Conservation (phyloP, 2,888 invertebrate genomes). For the Clusia tigrina region DNA sequence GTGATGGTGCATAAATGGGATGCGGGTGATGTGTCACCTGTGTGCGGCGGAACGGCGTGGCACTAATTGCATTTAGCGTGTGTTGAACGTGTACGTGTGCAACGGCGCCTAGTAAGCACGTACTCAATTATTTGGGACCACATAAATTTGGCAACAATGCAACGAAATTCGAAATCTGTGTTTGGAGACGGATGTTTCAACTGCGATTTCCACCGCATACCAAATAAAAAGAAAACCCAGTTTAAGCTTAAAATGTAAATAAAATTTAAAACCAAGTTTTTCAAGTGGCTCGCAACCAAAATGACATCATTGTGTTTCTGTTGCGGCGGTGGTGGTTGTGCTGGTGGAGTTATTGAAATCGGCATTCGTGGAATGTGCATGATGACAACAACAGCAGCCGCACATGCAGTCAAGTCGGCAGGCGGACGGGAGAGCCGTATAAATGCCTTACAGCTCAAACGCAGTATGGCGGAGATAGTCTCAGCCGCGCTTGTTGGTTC, state of each 20-base stretch:
- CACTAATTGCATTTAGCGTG: too few relatives aligned
- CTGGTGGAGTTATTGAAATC: background rate
- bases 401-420: background rate
- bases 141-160: too few relatives aligned
- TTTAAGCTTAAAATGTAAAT: background rate
- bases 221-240: too few relatives aligned
- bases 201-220: too few relatives aligned
- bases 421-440: background rate
- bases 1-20: too few relatives aligned
- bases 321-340: background rate
- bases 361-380: constrained; percentile 7
- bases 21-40: too few relatives aligned
- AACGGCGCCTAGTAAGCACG: background rate
- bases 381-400: background rate
- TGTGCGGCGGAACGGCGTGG: too few relatives aligned
- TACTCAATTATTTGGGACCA: too few relatives aligned
- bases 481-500: background rate
- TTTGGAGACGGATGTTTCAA: too few relatives aligned
- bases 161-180: too few relatives aligned
- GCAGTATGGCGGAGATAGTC: too few relatives aligned
- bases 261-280: background rate
- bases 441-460: too few relatives aligned
- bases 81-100: background rate
- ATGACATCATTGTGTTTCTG: background rate
- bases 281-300: background rate